A percentile compares a stretch with the other conserved stretches of the same genome.
Evolutionary conservation across 1,140 invertebrate species (phyloP).

Genomic region (Bradysia coprophila): DNA sequence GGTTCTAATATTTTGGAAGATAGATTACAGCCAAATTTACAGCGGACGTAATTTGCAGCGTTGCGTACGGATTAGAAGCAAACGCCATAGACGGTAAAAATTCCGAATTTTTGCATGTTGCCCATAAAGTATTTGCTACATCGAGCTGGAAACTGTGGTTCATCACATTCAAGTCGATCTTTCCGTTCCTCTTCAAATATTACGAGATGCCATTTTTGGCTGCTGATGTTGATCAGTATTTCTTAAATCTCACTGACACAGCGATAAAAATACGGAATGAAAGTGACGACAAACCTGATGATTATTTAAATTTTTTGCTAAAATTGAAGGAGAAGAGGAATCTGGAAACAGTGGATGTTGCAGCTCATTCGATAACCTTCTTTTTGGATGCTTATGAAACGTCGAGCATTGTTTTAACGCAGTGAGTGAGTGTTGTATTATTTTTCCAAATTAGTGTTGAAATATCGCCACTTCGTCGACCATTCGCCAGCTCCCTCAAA

Average conservation of each 20-base stretch:
- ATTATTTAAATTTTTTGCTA: constrained; percentile 24
- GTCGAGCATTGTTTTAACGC: constrained; percentile 23
- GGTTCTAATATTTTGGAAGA: not conserved
- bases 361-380: constrained; percentile 29
- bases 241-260: constrained; percentile 11
- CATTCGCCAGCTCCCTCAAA: constrained; percentile 12
- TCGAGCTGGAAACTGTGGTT: not conserved
- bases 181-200: not conserved
- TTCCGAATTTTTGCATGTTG: not conserved
- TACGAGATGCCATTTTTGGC: not conserved
- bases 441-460: constrained; percentile 3
- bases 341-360: constrained; percentile 32
- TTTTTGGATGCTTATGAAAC: constrained; percentile 41
- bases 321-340: constrained; percentile 17
- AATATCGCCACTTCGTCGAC: too few species aligned
- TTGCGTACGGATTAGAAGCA: not conserved
- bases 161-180: not conserved
- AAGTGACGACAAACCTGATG: constrained; percentile 13
- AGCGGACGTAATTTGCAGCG: not conserved
- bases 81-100: not conserved
- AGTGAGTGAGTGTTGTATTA: constrained; percentile 38
- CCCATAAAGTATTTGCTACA: not conserved
- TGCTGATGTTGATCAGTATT: constrained; percentile 11
- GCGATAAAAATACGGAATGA: constrained; percentile 13
- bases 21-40: not conserved